Evolutionary conservation across 2,797 vertebrate species (phyloP), one percentile per base, ranked within the genome.

Genomic region (Arrhamphus sclerolepis): DNA sequence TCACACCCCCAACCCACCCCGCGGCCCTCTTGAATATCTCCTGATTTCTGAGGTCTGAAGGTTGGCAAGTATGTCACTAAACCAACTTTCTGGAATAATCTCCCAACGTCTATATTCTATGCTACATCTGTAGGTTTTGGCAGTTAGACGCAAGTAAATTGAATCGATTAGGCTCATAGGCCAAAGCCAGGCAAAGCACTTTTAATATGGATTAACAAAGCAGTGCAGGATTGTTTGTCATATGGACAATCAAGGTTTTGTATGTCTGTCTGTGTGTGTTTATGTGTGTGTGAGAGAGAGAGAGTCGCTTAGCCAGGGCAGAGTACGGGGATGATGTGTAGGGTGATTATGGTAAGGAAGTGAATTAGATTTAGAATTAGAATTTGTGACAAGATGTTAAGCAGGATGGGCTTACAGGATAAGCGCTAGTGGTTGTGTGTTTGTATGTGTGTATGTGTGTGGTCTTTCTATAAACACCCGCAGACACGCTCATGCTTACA

Each of bases 311-410:
- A 80, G 71, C 68, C 40, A 39, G 62, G 57, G 59, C 60, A 4
- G 55, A 66, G 74, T 68, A 51, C 67, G 72, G 58, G 68, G 82
- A 83, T 85, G 79, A 88, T 86, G 79, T 77, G 77, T 61, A 46
- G 73, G 66, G 77, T 83, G 80, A 90, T 87, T 85, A 82, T 75
- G 80, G 70, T 86, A 85, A 86, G 77, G 75, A 89, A 72, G 82
- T 88, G 84, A 89, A 86, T 87, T 85, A 87, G 84, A 87, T 84
- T 83, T 85, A 80, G 81, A 82, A 78, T 79, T 84, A 74, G 84
- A 77, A 81, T 88, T 87, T 86, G 79, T 70, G 80, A 73, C 65
- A 72, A 82, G 77, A 80, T 48, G 51, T 76, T 89, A 85, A 91
- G 83, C 78, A 50, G 87, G 84, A 84, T 85, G 69, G 75, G 70